Percentiles rank a stretch among this genome's conserved stretches.
Evolutionary conservation across 92 coral and sea anemone species (phyloP).

Genomic region (Blastomussa wellsi): DNA sequence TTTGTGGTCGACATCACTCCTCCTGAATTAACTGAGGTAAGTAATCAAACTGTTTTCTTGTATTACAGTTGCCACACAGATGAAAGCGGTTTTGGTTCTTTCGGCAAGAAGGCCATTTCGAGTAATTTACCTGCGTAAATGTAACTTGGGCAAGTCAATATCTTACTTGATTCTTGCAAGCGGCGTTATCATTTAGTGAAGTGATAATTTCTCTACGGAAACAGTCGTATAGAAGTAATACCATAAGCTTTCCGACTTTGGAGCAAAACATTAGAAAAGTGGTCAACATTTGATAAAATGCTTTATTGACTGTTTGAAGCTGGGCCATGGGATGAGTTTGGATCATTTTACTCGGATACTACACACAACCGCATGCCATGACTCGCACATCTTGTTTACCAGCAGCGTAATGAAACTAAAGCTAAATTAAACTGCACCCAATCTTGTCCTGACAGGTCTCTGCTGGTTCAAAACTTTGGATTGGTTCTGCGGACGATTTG

Average conservation of each 20-base stretch:
- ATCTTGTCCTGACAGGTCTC: slow-evolving; percentile 28
- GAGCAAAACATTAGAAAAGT: too few relatives aligned
- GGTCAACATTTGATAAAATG: too few relatives aligned
- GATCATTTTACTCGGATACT: too few relatives aligned
- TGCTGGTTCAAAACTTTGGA: slow-evolving; percentile 45
- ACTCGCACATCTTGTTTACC: background rate
- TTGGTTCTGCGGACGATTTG: slow-evolving; percentile 62
- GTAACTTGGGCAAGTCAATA: background rate
- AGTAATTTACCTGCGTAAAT: background rate
- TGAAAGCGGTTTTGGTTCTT: too few relatives aligned
- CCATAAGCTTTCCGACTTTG: too few relatives aligned
- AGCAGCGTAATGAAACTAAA: background rate
- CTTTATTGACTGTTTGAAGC: too few relatives aligned
- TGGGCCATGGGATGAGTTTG: too few relatives aligned
- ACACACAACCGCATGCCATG: too few relatives aligned
- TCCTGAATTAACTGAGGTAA: slow-evolving; percentile 64
- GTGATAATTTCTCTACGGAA: too few relatives aligned
- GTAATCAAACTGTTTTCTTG: background rate
- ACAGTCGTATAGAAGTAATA: too few relatives aligned
- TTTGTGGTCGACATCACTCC: slow-evolving; percentile 79
- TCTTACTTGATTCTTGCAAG: background rate
- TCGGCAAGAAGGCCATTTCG: too few relatives aligned
- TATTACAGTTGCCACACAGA: background rate
- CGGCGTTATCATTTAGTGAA: background rate
- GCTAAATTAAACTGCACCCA: background rate